Base-by-base conservation (phyloP, 2,888 invertebrate genomes). In the Dorcus parallelipipedus region DNA sequence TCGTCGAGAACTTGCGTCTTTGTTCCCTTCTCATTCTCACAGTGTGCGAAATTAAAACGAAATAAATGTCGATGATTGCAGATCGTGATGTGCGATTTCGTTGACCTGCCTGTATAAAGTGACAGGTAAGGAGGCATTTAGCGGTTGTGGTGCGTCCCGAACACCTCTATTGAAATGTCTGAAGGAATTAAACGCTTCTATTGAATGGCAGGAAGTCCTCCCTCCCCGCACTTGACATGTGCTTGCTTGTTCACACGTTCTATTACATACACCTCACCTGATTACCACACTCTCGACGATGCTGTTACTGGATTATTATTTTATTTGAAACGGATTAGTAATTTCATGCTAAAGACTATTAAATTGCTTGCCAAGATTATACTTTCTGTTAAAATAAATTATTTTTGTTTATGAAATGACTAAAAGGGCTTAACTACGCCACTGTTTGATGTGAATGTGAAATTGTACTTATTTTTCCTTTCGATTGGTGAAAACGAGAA, bases 231-330 rank as follows among this genome's bases (percentile, higher is more conserved):
- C 73, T 72, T 74, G 75, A 73, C 73, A 71, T 75, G 71, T 73
- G 74, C 72, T 73, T 52, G 64, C 67, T 61, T 71, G 73, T 74
- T 74, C 74, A 73, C 74, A 74, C 74, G 73, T 74, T 69, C 67
- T 65, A 69, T 68, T 69, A 64, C 67, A 64, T 64, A 58, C 57
- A 58, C 64, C 63, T 64, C 61, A 63, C 63, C 60, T 65, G 58
- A 58, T 65, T 45, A 45, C 45, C 23, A 45, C 20, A 45, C 14
- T 45, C 45, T 17, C 20, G 7, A 5, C 26, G 26, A 33, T 33
- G 26, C 26, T 33, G 26, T 33, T 45, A 52, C 45, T 45, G 20
- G 45, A 20, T 45, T 23, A 17, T 45, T 45, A 10, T 42, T 42
- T 42, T 33, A 33, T 33, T 33, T 33, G 26, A 33, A 33, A 33